Conservation (phyloP, 2,888 invertebrate genomes). For the Tipula vernalis region DNA sequence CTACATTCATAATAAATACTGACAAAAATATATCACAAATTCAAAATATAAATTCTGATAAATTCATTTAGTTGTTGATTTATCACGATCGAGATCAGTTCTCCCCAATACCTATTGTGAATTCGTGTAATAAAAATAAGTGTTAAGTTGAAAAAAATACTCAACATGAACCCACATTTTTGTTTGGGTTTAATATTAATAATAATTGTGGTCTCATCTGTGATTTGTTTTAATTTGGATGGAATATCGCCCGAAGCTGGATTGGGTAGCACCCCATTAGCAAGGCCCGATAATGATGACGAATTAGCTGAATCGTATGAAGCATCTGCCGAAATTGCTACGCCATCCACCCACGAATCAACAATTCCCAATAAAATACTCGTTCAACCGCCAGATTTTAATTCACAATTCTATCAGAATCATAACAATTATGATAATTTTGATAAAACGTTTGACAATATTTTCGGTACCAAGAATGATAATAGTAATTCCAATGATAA, state of each 20-base stretch:
- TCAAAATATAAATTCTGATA: neutral
- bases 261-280: neutral
- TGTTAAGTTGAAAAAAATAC: neutral
- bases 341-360: neutral
- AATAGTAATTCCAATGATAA: neutral
- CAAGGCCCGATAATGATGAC: neutral
- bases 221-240: conserved; percentile 6
- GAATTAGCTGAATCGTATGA: neutral
- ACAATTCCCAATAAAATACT: neutral
- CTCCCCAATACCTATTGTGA: neutral
- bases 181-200: neutral
- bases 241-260: neutral
- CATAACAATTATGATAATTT: neutral
- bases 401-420: conserved; percentile 6
- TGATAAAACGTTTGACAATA: neutral
- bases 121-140: neutral
- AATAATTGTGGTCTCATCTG: neutral
- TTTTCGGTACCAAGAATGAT: neutral
- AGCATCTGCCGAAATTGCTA: neutral
- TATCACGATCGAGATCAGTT: neutral
- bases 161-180: neutral
- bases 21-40: neutral
- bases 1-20: neutral
- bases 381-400: neutral
- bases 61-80: neutral